Evolutionary conservation across 37 sponge, comb jelly and placozoan species (phyloP), one percentile per base, ranked within the genome.

Genomic region (Tethya wilhelma): DNA sequence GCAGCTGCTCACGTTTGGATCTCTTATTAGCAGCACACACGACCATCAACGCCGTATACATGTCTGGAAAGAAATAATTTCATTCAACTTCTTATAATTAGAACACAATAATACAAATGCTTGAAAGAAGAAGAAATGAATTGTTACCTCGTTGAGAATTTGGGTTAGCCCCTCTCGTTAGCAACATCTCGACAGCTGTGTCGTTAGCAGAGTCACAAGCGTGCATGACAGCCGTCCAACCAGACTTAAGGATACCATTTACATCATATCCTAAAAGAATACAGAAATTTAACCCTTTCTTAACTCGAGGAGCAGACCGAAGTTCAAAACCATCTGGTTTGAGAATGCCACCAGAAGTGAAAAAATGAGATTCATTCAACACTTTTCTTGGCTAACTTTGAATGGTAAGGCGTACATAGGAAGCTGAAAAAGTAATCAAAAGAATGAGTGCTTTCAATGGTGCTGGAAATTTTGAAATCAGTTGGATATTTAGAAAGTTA

Each of bases 201-300:
- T 30, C 41, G 26, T 78, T 46, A 22, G 75, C 78, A n/a, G 29
- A 38, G 30, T 89, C 84, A 71, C 84, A 83, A 0, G 84, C 79
- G 43, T 76, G 84, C 74, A 89, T 77, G 56, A 89, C 74, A 76
- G 79, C 79, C 14, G 84, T 77, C 90, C 90, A 89, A 11, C 75
- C 74, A 23, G 79, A 78, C 4, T 72, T 82, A 38, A 89, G 79
- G 5, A 23, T 34, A 17, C 41, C 43, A 44, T 82, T 78, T 20
- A 69, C 67, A 57, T 89, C 79, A 44, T 78, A 60, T 20, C 90
- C 90, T 89, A 64, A 7, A 33, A 31, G 2, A 2, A 56, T 23
- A 56, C n/a, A n/a, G n/a, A n/a, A n/a, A n/a, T n/a, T n/a, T n/a
- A n/a, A n/a, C n/a, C n/a, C n/a, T n/a, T n/a, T n/a, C n/a, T n/a